A percentile compares a stretch with the other conserved stretches of the same genome.
These are phyloP conservation scores for Azemiops feae DNA, from an alignment of 2,113 vertebrate genomes.

Conservation along the genomic window DNA sequence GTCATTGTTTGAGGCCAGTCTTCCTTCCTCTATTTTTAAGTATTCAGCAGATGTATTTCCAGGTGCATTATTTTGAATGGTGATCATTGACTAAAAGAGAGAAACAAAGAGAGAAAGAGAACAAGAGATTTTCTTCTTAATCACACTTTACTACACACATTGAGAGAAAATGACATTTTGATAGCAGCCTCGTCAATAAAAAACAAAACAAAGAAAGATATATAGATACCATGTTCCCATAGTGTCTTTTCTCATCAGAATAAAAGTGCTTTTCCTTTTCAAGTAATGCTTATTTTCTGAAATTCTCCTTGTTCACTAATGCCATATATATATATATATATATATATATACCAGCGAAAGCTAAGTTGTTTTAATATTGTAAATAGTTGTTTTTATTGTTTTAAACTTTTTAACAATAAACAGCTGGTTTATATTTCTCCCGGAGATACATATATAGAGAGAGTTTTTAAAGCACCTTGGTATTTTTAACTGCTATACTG, in stretches of 20 bases:
- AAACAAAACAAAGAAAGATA: background rate
- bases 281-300: background rate
- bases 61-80: background rate
- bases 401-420: no score
- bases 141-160: background rate
- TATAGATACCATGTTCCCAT: background rate
- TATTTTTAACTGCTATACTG: no score
- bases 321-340: no score
- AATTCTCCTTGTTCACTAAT: background rate
- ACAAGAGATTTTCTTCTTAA: slow-evolving; percentile 18
- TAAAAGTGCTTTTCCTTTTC: background rate
- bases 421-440: no score
- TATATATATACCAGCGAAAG: no score
- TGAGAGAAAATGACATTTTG: background rate
- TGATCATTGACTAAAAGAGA: background rate
- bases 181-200: slow-evolving; percentile 16
- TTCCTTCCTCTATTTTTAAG: background rate
- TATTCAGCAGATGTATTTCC: slow-evolving; percentile 4
- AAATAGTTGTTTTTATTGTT: no score
- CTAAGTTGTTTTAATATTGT: no score
- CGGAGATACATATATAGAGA: no score
- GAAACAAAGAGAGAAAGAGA: background rate
- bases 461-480: no score
- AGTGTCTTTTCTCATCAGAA: background rate
- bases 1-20: background rate